Conservation (phyloP, 2,797 vertebrate species). For the Hippopotamyrus pictus region DNA sequence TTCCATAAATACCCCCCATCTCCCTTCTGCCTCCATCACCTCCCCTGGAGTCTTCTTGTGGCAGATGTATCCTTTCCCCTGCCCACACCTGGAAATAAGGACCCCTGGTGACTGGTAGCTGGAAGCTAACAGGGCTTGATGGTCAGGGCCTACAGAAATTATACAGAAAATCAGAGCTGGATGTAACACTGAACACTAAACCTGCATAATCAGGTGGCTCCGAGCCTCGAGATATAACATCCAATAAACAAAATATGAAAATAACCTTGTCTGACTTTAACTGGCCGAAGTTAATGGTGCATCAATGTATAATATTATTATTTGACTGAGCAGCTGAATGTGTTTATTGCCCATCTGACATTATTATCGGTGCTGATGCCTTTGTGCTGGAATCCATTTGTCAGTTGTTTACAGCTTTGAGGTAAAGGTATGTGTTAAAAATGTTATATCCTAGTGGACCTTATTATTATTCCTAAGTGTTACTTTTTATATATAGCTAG, state of each 20-base stretch:
- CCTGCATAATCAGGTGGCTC: neutral
- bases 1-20: slow-evolving; percentile 15
- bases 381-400: neutral
- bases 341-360: neutral
- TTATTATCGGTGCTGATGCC: neutral
- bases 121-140: neutral
- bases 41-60: neutral
- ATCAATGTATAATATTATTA: neutral
- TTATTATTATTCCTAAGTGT: neutral
- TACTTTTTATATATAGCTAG: neutral
- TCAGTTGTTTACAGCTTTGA: neutral
- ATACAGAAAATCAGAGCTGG: neutral
- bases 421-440: neutral
- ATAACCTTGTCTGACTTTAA: neutral
- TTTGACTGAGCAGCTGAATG: neutral
- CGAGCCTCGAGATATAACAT: neutral
- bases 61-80: neutral
- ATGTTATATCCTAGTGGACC: neutral
- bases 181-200: neutral
- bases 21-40: neutral
- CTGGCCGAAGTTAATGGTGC: neutral
- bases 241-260: neutral
- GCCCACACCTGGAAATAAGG: neutral
- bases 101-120: neutral
- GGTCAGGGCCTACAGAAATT: neutral